phyloP scores from a whole-genome alignment of 2,113 vertebrate genomes.

The Tympanuchus pallidicinctus region DNA sequence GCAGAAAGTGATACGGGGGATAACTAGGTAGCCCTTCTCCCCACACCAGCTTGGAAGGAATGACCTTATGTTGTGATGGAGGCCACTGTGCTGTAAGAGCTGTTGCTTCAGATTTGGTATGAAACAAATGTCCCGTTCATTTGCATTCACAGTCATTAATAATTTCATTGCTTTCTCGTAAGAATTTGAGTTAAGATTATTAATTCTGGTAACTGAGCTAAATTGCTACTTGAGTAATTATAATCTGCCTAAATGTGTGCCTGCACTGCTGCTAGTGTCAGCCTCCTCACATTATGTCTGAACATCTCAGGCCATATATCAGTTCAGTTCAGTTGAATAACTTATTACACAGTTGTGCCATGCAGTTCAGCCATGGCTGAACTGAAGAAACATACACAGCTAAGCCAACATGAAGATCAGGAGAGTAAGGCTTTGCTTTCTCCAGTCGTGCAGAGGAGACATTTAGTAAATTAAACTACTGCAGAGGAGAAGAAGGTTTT shows the following conservation, averaged over 20 bases:
- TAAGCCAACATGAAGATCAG: background rate
- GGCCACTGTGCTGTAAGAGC: background rate
- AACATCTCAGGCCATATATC: background rate
- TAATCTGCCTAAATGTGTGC: background rate
- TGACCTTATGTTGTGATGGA: background rate
- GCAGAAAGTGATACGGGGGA: background rate
- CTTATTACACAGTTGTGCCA: background rate
- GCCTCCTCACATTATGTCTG: background rate
- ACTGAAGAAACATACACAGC: background rate
- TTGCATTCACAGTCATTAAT: background rate
- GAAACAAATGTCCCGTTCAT: background rate
- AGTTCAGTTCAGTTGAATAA: background rate
- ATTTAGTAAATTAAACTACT: background rate
- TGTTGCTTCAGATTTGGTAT: background rate
- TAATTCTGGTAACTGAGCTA: conserved; percentile 11
- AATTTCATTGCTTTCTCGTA: conserved; percentile 13
- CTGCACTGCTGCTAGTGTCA: background rate
- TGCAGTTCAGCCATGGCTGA: background rate
- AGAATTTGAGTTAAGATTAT: conserved; percentile 12
- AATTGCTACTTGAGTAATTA: conserved; percentile 46
- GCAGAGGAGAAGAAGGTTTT: background rate
- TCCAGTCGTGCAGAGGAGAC: background rate
- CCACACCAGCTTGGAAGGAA: background rate
- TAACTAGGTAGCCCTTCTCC: background rate
- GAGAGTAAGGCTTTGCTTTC: background rate